A percentile compares a stretch with the other conserved stretches of the same genome.
These are phyloP conservation scores for Epinephelus cyanopodus DNA, from an alignment of 2,113 vertebrate species.

Conservation along the genomic window DNA sequence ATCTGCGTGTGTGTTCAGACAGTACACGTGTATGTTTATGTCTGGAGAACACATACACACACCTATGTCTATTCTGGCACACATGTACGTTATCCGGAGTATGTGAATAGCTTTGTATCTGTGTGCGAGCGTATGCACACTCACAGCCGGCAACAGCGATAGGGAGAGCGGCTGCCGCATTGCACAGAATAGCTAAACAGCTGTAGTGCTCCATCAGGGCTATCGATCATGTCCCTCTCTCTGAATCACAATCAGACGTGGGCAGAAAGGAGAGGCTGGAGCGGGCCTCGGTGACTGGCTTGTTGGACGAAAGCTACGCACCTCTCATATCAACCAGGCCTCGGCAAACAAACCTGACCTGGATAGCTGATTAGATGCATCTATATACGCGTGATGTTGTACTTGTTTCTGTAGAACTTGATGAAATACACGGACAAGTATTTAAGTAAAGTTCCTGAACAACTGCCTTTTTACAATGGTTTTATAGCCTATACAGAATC, in stretches of 20 bases:
- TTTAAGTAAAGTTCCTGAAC: constrained; percentile 9
- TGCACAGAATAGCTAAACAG: constrained; percentile 83
- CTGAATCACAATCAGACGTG: constrained; percentile 81
- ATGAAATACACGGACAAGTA: neutral
- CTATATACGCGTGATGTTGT: constrained; percentile 11
- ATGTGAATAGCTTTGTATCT: constrained; percentile 19
- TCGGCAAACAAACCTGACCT: constrained; percentile 68
- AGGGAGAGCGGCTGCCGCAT: constrained; percentile 73
- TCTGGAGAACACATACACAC: neutral
- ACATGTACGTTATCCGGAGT: neutral
- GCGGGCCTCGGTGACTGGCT: constrained; percentile 64
- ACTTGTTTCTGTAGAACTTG: constrained; percentile 34
- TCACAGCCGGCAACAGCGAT: constrained; percentile 52
- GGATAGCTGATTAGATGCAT: constrained; percentile 60
- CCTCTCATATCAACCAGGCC: constrained; percentile 73
- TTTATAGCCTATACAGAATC: constrained; percentile 13
- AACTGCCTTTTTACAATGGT: neutral
- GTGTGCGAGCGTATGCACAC: constrained; percentile 46
- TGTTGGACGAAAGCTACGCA: constrained; percentile 63
- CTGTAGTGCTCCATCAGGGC: constrained; percentile 78
- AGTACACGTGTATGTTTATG: neutral
- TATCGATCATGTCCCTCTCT: constrained; percentile 82
- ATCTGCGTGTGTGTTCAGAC: neutral
- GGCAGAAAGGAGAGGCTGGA: constrained; percentile 67
- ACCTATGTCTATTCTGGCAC: neutral